These are phyloP conservation scores for Mamestra configurata DNA, from an alignment of 1,140 invertebrate species.

Conservation along the genomic window DNA sequence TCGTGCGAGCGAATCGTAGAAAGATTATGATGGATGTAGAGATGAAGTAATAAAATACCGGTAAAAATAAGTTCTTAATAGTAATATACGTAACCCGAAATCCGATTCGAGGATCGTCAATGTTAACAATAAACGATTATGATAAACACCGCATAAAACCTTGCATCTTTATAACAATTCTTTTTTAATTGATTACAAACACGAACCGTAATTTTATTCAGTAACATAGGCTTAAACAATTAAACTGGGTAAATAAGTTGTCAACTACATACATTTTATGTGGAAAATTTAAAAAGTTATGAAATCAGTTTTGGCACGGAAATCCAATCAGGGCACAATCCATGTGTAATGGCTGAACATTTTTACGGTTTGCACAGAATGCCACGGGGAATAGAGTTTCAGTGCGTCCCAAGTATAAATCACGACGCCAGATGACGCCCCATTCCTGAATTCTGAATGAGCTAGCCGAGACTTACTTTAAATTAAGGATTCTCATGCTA, in stretches of 20 bases:
- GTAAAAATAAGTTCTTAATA: not conserved
- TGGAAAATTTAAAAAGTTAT: not conserved
- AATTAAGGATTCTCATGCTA: conserved; percentile 46
- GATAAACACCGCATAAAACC: not conserved
- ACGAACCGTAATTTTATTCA: not conserved
- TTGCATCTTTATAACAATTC: not conserved
- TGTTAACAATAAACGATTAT: not conserved
- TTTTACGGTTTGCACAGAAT: conserved; percentile 44
- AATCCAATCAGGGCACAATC: conserved; percentile 30
- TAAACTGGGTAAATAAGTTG: not conserved
- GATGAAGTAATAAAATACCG: conserved; percentile 19
- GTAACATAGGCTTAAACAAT: not conserved
- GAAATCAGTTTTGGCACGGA: conserved; percentile 24
- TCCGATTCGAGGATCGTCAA: not conserved
- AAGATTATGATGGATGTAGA: not conserved
- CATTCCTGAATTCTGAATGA: conserved; percentile 73
- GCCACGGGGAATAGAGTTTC: conserved; percentile 38
- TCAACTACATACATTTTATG: not conserved
- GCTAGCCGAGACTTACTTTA: conserved; percentile 55
- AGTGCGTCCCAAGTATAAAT: conserved; percentile 68
- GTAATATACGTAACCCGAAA: not conserved
- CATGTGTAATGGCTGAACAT: conserved; percentile 28
- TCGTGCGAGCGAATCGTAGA: not conserved
- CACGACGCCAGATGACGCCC: conserved; percentile 66
- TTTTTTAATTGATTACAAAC: not conserved